Evolutionary conservation across 2,888 invertebrate genomes (phyloP), one percentile per base, ranked within the genome.

Genomic region (Xestia ashworthii): DNA sequence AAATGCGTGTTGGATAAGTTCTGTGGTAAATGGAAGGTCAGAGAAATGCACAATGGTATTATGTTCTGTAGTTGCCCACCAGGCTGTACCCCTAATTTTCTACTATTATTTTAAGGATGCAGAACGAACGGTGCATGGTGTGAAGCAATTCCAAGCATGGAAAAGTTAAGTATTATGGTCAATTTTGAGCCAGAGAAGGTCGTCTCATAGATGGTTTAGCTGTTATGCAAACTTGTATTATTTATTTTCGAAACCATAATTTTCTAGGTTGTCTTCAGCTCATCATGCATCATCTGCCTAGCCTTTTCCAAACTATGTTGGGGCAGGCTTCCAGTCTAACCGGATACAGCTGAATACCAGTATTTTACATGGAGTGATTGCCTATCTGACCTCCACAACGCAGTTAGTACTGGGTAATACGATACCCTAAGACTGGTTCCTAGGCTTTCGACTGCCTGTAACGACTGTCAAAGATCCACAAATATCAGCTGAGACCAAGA

Each of bases 171-270:
- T 60, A 67, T 74, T 76, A 83, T 74, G 68, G 73, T 62, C 25
- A 79, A 68, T 84, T 79, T 76, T 71, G 48, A 55, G 38, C 16
- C 11, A 67, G 12, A n/a, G 65, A 73, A 78, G 74, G 84, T 83
- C 68, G 32, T n/a, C 48, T 11, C 0, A 41, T 14, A n/a, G 11
- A 4, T 58, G 8, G 44, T 80, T 80, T 60, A 32, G 38, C 32
- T 32, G 32, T 66, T 5, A 66, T 41, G 55, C 53, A 62, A 53
- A 38, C 38, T 69, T 38, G 16, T 62, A 60, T 22, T 41, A 41
- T 64, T 53, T 5, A n/a, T 38, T 53, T 64, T 55, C 53, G 2
- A 25, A 22, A 64, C 9, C n/a, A 46, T 46, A 46, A 16, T 0
- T 48, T 32, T 32, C 32, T 32, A 32, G 32, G 32, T 32, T 3